Evolutionary conservation across 2,888 invertebrate genomes (phyloP).

Genomic region (Scotopteryx bipunctaria): DNA sequence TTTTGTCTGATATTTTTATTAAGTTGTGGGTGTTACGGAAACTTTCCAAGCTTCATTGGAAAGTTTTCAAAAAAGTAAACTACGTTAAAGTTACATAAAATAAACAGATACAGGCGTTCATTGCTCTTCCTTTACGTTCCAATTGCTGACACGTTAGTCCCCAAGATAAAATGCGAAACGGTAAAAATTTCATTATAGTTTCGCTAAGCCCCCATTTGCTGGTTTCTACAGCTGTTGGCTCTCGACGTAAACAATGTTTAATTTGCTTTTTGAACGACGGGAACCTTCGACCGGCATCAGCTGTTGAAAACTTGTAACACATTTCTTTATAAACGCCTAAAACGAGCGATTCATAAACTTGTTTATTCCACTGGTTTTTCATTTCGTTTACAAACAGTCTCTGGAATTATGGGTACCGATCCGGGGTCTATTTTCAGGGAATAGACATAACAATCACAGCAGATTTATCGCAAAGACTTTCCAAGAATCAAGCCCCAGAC

Average conservation of each 20-base stretch:
- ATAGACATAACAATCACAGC: too few species aligned
- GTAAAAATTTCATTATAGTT: slow-evolving; percentile 42
- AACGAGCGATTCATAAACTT: slow-evolving; percentile 11
- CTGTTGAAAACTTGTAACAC: slow-evolving; percentile 28
- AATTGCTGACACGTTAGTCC: not conserved
- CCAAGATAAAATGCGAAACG: not conserved
- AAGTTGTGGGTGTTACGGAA: slow-evolving; percentile 38
- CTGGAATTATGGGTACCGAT: too few species aligned
- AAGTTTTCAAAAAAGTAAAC: too few species aligned
- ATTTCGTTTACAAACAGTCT: too few species aligned
- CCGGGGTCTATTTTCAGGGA: too few species aligned
- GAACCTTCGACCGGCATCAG: slow-evolving; percentile 27
- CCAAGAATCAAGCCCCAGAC: too few species aligned
- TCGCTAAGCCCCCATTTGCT: slow-evolving; percentile 36
- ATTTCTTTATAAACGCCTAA: slow-evolving; percentile 10
- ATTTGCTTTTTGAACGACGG: slow-evolving; percentile 33
- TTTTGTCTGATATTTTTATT: slow-evolving; percentile 49
- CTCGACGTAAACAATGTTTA: slow-evolving; percentile 40
- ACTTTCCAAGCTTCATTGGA: slow-evolving; percentile 45
- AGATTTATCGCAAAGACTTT: too few species aligned
- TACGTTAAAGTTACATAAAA: too few species aligned
- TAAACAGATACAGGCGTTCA: too few species aligned
- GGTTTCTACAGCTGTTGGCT: slow-evolving; percentile 34
- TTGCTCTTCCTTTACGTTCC: too few species aligned
- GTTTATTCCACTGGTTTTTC: too few species aligned